Conservation (phyloP, 2,113 vertebrate genomes). For the Lepidothrix coronata region DNA sequence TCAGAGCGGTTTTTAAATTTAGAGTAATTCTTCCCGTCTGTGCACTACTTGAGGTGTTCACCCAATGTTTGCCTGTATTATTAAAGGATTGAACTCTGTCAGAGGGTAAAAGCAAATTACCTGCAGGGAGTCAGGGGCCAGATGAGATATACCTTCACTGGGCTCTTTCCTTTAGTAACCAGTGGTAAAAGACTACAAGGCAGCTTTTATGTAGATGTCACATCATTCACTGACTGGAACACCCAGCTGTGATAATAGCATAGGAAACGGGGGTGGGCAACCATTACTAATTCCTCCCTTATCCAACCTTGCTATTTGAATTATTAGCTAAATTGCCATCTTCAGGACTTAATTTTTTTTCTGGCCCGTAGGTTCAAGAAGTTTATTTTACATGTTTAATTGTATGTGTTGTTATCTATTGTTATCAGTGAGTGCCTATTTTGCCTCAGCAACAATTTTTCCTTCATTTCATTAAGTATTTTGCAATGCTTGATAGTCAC, state of each 20-base stretch:
- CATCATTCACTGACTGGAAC: constrained; percentile 43
- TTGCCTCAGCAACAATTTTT: background rate
- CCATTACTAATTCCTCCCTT: constrained; percentile 55
- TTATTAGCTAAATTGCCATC: constrained; percentile 57
- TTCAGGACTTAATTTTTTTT: constrained; percentile 23
- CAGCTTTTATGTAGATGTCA: constrained; percentile 68
- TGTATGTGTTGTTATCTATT: constrained; percentile 5
- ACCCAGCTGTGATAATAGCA: constrained; percentile 65
- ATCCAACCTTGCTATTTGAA: constrained; percentile 57
- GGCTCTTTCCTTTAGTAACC: constrained; percentile 33
- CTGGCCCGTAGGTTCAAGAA: constrained; percentile 11
- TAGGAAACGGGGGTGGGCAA: constrained; percentile 22
- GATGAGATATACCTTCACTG: constrained; percentile 26
- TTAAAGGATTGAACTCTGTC: constrained; percentile 60
- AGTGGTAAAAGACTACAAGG: constrained; percentile 35
- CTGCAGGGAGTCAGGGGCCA: constrained; percentile 54
- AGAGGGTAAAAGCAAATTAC: constrained; percentile 62
- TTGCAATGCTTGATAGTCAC: background rate
- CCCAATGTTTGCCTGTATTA: constrained; percentile 45
- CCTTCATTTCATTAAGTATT: background rate
- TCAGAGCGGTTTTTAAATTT: constrained; percentile 31
- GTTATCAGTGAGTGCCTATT: background rate
- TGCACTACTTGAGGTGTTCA: constrained; percentile 39
- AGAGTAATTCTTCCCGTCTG: background rate
- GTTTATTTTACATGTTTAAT: constrained; percentile 58